Conservation (phyloP, 2,797 vertebrate genomes). For the Phylloscopus collybita region DNA sequence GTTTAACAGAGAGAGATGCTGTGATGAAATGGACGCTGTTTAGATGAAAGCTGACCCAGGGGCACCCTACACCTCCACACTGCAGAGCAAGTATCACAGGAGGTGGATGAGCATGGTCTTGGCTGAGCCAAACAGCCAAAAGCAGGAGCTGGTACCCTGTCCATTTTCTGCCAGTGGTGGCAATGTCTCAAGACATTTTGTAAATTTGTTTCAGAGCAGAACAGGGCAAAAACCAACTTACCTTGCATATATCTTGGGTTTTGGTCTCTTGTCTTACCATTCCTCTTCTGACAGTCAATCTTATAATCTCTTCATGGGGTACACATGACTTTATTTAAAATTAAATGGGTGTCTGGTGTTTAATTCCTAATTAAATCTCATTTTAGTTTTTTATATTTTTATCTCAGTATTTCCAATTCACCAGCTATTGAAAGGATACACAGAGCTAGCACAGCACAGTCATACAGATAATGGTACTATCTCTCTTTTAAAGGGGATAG, state of each 20-base stretch:
- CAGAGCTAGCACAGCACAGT: not conserved
- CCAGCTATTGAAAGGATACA: not conserved
- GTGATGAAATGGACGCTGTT: not conserved
- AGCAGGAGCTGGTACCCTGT: not conserved
- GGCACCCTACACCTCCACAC: not conserved
- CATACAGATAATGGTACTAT: not conserved
- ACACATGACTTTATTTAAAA: slow-evolving; percentile 31
- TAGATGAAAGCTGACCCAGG: not conserved
- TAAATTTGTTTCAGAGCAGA: not conserved
- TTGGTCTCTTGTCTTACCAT: not conserved
- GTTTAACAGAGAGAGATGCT: not conserved
- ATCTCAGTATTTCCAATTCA: slow-evolving; percentile 28
- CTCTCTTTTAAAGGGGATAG: not conserved
- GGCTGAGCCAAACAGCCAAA: not conserved
- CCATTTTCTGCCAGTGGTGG: not conserved
- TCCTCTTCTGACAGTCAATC: not conserved
- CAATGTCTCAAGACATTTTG: not conserved
- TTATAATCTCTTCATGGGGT: not conserved
- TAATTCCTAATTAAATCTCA: slow-evolving; percentile 48
- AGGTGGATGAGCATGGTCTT: not conserved
- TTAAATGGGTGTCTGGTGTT: not conserved
- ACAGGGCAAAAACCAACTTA: not conserved
- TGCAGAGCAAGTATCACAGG: not conserved
- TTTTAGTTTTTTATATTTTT: slow-evolving; percentile 42
- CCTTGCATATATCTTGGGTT: not conserved